These are phyloP conservation scores for Drosophila repletoides DNA, from an alignment of 1,140 invertebrate species.

Conservation along the genomic window DNA sequence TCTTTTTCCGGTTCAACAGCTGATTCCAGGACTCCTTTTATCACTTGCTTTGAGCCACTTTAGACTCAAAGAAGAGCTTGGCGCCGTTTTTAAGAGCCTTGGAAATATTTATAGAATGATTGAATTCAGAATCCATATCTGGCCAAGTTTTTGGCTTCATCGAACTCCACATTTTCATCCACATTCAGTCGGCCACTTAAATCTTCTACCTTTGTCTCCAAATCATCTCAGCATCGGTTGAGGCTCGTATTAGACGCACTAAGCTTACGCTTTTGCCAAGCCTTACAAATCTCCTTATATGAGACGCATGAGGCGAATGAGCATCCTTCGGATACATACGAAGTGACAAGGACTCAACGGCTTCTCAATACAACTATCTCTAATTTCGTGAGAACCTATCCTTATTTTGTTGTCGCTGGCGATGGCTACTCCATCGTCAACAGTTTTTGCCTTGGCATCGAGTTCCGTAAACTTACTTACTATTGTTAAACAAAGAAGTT, in stretches of 20 bases:
- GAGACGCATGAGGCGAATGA: slow-evolving; percentile 50
- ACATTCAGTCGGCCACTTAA: neutral
- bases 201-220: neutral
- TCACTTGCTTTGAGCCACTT: slow-evolving; percentile 41
- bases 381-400: neutral
- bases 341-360: neutral
- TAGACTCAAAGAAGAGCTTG: slow-evolving; percentile 52
- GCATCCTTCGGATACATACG: neutral
- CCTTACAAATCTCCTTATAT: slow-evolving; percentile 13
- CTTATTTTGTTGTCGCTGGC: neutral
- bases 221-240: neutral
- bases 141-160: neutral
- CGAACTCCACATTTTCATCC: neutral
- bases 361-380: slow-evolving; percentile 7
- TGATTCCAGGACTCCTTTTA: neutral
- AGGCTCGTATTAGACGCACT: slow-evolving; percentile 30
- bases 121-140: too few species aligned
- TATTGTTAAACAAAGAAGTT: too few species aligned
- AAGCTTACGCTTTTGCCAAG: slow-evolving; percentile 20
- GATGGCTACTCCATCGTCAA: neutral
- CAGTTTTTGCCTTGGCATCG: neutral
- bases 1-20: too few species aligned
- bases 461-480: too few species aligned
- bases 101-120: slow-evolving; percentile 30
- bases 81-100: slow-evolving; percentile 49